Conservation (phyloP, 2,888 invertebrate species). For the Cheilosia vulpina region DNA sequence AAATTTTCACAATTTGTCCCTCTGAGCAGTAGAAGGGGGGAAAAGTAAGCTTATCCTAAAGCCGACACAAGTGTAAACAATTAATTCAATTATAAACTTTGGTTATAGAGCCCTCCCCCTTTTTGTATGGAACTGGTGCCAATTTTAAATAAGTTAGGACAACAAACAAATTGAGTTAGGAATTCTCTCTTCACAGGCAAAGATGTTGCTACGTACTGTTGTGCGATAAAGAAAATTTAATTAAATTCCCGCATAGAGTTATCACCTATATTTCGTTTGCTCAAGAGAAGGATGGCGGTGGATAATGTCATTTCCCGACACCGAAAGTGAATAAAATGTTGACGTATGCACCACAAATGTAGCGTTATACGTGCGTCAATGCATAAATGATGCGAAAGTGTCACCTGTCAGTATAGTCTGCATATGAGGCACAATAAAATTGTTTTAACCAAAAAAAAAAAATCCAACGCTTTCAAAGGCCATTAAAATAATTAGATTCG, state of each 20-base stretch:
- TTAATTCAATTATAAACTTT: conserved; percentile 66
- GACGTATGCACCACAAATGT: neutral
- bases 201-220: conserved; percentile 12
- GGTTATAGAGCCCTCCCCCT: conserved; percentile 3
- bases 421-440: neutral
- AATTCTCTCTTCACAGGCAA: conserved; percentile 11
- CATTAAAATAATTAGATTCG: conserved; percentile 37
- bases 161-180: conserved; percentile 43
- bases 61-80: conserved; percentile 58
- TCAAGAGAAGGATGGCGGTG: neutral
- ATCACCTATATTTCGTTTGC: conserved; percentile 3
- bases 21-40: neutral
- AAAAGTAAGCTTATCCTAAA: conserved; percentile 18
- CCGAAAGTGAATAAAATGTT: conserved; percentile 16
- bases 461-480: conserved; percentile 8
- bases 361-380: neutral
- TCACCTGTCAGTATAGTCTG: neutral
- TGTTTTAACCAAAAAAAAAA: neutral
- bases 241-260: conserved; percentile 49
- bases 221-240: conserved; percentile 53
- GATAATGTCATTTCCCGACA: conserved; percentile 11
- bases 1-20: neutral
- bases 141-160: conserved; percentile 40
- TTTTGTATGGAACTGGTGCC: conserved; percentile 5
- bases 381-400: conserved; percentile 7